Percentiles rank a stretch among this genome's conserved stretches.
phyloP scores from a whole-genome alignment of 2,888 invertebrate genomes.

The Melanchra persicariae region DNA sequence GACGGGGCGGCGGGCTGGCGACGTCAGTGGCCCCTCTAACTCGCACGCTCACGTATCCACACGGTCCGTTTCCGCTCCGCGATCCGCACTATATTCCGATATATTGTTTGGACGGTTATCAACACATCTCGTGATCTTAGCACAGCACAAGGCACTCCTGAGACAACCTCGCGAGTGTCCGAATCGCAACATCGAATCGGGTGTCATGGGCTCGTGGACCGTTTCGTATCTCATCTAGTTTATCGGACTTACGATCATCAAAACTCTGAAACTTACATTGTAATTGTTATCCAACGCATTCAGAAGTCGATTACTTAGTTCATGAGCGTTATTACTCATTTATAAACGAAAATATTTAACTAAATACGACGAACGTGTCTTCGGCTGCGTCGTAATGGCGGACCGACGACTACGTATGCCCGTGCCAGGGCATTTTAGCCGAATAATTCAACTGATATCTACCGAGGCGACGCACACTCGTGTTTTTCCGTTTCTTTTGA shows the following conservation, averaged over 20 bases:
- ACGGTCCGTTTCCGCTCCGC: constrained; percentile 80
- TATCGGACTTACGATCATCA: constrained; percentile 84
- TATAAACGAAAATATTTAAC: constrained; percentile 92
- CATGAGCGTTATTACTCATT: constrained; percentile 96
- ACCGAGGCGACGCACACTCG: constrained; percentile 90
- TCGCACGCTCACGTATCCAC: constrained; percentile 86
- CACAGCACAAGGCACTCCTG: constrained; percentile 73
- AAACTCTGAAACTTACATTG: constrained; percentile 96
- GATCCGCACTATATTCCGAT: constrained; percentile 75
- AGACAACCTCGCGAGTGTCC: constrained; percentile 84
- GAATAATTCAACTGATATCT: constrained; percentile 91
- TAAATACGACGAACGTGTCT: constrained; percentile 91
- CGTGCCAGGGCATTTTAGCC: constrained; percentile 91
- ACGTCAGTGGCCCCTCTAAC: constrained; percentile 89
- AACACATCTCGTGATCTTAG: constrained; percentile 72
- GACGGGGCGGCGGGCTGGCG: constrained; percentile 85
- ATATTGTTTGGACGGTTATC: constrained; percentile 70
- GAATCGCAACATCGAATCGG: constrained; percentile 87
- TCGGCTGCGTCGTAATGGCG: constrained; percentile 91
- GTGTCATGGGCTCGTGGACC: constrained; percentile 90
- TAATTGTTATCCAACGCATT: constrained; percentile 99
- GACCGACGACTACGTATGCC: constrained; percentile 91
- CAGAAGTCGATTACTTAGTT: constrained; percentile 98
- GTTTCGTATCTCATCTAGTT: constrained; percentile 86
- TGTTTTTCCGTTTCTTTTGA: constrained; percentile 91